Evolutionary conservation across 1,140 invertebrate species (phyloP).

Genomic region (Coelopa frigida): DNA sequence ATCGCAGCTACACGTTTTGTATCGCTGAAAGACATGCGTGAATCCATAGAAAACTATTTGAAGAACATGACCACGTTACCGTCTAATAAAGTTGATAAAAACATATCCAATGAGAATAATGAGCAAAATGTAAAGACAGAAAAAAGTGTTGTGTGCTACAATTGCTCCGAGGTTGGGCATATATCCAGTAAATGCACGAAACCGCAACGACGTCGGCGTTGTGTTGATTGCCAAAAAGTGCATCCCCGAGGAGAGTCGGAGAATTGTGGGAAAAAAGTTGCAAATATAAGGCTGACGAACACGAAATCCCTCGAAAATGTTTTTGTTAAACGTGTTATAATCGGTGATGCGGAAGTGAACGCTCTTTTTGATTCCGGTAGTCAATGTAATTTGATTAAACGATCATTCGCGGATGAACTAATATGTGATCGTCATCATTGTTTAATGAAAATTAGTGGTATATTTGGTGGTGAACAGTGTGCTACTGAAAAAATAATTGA

Average conservation of each 20-base stretch:
- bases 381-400: conserved; percentile 2
- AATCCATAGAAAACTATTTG: conserved; percentile 6
- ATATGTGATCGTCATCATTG: not conserved
- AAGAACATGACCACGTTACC: not conserved
- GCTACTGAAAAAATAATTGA: not conserved
- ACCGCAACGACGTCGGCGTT: conserved; percentile 1
- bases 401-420: not conserved
- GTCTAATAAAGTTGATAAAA: too few relatives aligned
- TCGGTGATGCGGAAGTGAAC: not conserved
- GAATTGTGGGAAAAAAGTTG: conserved; percentile 7
- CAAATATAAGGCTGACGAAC: not conserved
- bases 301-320: not conserved
- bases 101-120: not conserved
- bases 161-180: conserved; percentile 10
- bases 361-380: conserved; percentile 8
- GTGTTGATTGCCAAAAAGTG: conserved; percentile 7
- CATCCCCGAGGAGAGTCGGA: conserved; percentile 3
- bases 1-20: not conserved
- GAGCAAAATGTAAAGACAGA: not conserved
- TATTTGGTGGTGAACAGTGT: not conserved
- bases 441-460: conserved; percentile 1
- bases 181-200: conserved; percentile 6
- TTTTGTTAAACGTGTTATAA: not conserved
- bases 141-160: conserved; percentile 2
- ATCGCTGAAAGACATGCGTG: conserved; percentile 8